Conservation (phyloP, 2,888 invertebrate genomes). For the Melanchra persicariae region DNA sequence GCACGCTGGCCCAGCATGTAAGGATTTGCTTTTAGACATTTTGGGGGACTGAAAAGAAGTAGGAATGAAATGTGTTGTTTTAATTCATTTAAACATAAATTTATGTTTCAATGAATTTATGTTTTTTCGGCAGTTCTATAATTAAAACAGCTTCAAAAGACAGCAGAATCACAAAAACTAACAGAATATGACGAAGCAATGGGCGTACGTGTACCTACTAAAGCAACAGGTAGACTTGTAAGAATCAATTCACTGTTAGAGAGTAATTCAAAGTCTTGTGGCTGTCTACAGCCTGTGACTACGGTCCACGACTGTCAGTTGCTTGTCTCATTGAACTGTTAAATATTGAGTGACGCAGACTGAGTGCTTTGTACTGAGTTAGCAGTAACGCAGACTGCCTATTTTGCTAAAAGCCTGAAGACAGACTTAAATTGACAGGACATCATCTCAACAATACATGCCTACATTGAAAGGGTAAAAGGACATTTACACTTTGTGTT, state of each 20-base stretch:
- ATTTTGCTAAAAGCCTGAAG: not conserved
- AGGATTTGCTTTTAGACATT: no score
- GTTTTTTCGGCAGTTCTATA: not conserved
- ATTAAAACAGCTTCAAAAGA: not conserved
- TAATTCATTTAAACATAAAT: not conserved
- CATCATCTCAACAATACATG: not conserved
- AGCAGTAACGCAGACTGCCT: not conserved
- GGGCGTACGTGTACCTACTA: no score
- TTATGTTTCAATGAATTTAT: no score
- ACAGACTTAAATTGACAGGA: constrained; percentile 11
- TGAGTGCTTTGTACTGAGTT: not conserved
- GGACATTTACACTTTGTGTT: not conserved
- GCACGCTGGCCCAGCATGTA: no score
- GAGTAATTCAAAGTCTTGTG: not conserved
- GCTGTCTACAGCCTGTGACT: not conserved
- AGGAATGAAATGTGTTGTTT: not conserved
- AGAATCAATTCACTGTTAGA: not conserved
- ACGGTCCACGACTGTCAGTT: not conserved
- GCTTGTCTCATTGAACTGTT: constrained; percentile 14
- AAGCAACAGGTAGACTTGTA: no score
- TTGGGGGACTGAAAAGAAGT: no score
- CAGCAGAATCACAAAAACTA: not conserved
- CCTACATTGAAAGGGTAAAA: not conserved
- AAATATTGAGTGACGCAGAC: not conserved
- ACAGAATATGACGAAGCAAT: not conserved